Conservation (phyloP, 2,113 vertebrate species). For the Chloropsis cyanopogon region DNA sequence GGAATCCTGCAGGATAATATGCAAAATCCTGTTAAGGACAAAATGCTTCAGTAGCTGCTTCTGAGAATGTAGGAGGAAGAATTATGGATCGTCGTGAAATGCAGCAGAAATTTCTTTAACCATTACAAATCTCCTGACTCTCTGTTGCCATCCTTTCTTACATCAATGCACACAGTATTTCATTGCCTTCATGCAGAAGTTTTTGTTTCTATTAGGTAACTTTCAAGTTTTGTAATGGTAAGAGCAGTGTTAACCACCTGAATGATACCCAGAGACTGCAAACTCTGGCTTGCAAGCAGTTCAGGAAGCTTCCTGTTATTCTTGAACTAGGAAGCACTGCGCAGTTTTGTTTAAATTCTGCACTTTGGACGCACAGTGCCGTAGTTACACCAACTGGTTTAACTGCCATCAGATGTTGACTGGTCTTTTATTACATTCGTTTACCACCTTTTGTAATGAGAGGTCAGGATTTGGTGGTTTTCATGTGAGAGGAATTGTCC, state of each 20-base stretch:
- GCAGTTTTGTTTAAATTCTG: not conserved
- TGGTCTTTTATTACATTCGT: not conserved
- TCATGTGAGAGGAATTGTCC: not conserved
- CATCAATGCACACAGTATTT: fast-evolving
- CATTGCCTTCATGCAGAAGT: not conserved
- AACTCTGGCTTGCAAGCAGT: not conserved
- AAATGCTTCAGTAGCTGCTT: not conserved
- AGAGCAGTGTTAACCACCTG: not conserved
- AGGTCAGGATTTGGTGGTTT: not conserved
- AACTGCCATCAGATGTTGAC: not conserved
- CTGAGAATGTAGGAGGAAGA: not conserved
- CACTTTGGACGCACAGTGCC: not conserved
- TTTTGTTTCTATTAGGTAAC: not conserved
- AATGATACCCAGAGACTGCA: not conserved
- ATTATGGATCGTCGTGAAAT: not conserved
- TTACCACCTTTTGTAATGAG: not conserved
- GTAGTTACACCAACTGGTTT: not conserved
- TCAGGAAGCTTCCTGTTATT: not conserved
- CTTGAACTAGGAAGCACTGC: not conserved
- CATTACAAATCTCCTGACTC: not conserved
- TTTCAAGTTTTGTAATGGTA: not conserved
- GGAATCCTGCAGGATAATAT: not conserved
- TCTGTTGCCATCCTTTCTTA: not conserved
- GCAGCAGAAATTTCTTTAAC: not conserved
- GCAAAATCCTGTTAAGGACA: not conserved